phyloP scores from a whole-genome alignment of 2,113 vertebrate species.

The Irena cyanogastra region DNA sequence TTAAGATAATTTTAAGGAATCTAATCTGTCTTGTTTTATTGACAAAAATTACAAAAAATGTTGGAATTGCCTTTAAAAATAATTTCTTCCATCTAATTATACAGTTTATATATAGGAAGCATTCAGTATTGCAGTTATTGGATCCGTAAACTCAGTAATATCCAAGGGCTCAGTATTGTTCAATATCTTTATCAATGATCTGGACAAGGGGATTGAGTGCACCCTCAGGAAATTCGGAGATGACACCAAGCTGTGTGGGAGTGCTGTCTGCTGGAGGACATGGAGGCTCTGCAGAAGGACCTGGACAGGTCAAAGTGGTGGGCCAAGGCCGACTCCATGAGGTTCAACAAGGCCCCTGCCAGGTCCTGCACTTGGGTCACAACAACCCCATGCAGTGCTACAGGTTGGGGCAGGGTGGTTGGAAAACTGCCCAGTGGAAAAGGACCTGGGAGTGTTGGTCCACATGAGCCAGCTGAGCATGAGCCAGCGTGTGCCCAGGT shows the following conservation, averaged over 20 bases:
- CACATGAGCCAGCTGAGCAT: neutral
- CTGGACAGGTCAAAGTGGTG: neutral
- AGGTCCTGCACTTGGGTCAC: neutral
- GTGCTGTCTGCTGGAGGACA: neutral
- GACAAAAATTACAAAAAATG: neutral
- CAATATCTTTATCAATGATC: neutral
- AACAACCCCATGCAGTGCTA: neutral
- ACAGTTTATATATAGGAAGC: neutral
- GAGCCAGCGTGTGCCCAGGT: neutral
- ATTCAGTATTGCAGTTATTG: neutral
- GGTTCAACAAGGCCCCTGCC: neutral
- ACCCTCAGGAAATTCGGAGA: neutral
- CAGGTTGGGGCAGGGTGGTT: neutral
- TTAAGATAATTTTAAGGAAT: neutral
- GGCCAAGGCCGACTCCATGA: rapidly evolving
- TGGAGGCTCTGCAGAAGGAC: neutral
- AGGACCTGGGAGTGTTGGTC: rapidly evolving
- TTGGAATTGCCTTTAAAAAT: neutral
- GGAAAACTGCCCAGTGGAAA: rapidly evolving
- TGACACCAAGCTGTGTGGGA: rapidly evolving
- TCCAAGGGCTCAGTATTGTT: neutral
- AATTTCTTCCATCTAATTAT: neutral
- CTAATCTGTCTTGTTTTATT: neutral
- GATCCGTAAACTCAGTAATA: neutral
- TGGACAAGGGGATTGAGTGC: neutral